Evolutionary conservation across 2,797 vertebrate species (phyloP), one percentile per base, ranked within the genome.

Genomic region (Thamnophis elegans): DNA sequence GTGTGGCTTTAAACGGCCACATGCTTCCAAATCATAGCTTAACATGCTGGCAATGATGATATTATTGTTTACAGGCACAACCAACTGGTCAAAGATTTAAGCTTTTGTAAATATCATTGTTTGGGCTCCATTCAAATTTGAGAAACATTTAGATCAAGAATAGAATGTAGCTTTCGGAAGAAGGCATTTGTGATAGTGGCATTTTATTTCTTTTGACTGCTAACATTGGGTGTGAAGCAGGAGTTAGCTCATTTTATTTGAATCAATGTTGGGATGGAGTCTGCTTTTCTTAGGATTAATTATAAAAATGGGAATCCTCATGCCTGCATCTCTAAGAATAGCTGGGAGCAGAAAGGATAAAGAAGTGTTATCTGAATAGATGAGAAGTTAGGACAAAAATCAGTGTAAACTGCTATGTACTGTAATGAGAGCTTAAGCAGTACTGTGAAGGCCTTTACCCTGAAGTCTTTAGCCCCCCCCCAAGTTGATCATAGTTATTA

Each of bases 31-130:
- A 56, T 58, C 26, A 73, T 56, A 94, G 87, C 82, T 94, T 90
- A 93, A 58, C 42, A 7, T 87, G 73, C 78, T 73, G 28, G n/a
- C 54, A 53, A 47, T 92, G 92, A 22, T 90, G 68, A 2, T 14
- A 8, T 53, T 90, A 88, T 91, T 91, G 87, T 93, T 94, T 95
- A 90, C 73, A 94, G 36, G 53, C 73, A 93, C 89, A 89, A 62
- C 88, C 92, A 94, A 87, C 94, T 94, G 91, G 42, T 53, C 85
- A 73, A 92, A 87, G 93, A 85, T 87, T 36, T 47, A 62, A 90
- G 22, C 22, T 28, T 3, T 2, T 58, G 89, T 32, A 56, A 91
- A 89, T 88, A 89, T 88, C 8, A 60, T 78, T 28, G 1, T 47
- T 51, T 89, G 87, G 92, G 85, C 89, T 60, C 93, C 1, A 0